Percentiles rank a stretch among this genome's conserved stretches.
Evolutionary conservation across 2,797 vertebrate genomes (phyloP).

Genomic region (Danio kyathit): DNA sequence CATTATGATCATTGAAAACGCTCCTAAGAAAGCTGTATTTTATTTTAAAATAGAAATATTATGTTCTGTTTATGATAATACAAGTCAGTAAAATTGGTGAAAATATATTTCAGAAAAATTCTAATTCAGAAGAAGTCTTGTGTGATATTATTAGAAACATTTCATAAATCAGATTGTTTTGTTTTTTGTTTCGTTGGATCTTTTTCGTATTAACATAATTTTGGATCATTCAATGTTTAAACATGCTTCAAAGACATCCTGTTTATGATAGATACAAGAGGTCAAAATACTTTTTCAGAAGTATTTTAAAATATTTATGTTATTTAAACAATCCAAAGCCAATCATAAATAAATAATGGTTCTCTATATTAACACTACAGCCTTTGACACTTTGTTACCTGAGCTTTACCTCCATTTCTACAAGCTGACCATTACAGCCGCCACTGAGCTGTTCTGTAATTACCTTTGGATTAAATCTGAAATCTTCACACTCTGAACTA

Average conservation of each 20-base stretch:
- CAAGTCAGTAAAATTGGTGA: too few relatives aligned
- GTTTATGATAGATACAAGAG: too few relatives aligned
- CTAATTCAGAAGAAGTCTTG: too few relatives aligned
- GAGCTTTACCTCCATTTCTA: neutral
- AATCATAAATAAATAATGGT: neutral
- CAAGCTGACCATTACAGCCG: neutral
- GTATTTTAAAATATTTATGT: neutral
- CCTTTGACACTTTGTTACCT: neutral
- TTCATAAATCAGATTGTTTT: too few relatives aligned
- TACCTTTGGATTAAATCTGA: slow-evolving; percentile 33
- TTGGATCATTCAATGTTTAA: neutral
- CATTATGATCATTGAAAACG: too few relatives aligned
- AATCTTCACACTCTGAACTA: slow-evolving; percentile 35
- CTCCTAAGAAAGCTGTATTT: too few relatives aligned
- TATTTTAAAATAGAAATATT: too few relatives aligned
- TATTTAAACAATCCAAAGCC: too few relatives aligned
- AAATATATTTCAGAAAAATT: too few relatives aligned
- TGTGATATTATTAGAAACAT: too few relatives aligned
- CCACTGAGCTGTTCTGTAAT: slow-evolving; percentile 25
- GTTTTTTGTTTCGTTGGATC: too few relatives aligned
- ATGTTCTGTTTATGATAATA: too few relatives aligned
- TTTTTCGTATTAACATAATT: neutral
- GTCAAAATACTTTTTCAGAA: neutral
- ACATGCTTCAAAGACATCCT: neutral
- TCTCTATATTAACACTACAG: neutral